Evolutionary conservation across 2,797 vertebrate species (phyloP).

Genomic region (Lithobates pipiens): DNA sequence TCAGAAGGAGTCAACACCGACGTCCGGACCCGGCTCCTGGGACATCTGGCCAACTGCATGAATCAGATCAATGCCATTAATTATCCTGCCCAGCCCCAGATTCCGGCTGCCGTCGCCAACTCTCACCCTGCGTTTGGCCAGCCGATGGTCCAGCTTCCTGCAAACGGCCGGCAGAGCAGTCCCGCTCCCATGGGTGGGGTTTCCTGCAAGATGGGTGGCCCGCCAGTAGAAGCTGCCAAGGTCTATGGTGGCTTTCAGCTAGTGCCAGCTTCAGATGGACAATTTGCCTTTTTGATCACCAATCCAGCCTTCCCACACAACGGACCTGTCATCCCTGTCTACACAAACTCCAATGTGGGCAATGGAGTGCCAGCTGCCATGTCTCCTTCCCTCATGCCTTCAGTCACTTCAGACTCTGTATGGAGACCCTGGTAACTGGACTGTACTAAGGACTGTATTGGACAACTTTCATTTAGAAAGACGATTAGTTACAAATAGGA

Average conservation of each 20-base stretch:
- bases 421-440: constrained; percentile 94
- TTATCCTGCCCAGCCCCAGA: constrained; percentile 88
- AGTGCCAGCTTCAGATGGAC: constrained; percentile 93
- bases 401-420: constrained; percentile 90
- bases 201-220: constrained; percentile 82
- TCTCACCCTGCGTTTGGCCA: constrained; percentile 82
- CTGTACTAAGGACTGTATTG: constrained; percentile 8
- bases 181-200: constrained; percentile 82
- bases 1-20: constrained; percentile 97
- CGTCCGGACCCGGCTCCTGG: constrained; percentile 93
- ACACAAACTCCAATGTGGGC: constrained; percentile 79
- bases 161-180: constrained; percentile 77
- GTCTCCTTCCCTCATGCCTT: constrained; percentile 82
- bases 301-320: constrained; percentile 89
- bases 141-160: constrained; percentile 82
- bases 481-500: constrained; percentile 65
- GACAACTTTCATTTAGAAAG: constrained; percentile 52
- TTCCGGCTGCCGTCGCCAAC: constrained; percentile 78
- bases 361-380: constrained; percentile 78
- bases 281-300: constrained; percentile 98
- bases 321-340: constrained; percentile 90
- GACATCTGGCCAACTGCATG: constrained; percentile 96
- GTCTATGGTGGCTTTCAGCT: constrained; percentile 96
- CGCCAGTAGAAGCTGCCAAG: constrained; percentile 85
- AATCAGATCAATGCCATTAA: constrained; percentile 98